Conservation (phyloP, 2,888 invertebrate species). For the Eulithis prunata region DNA sequence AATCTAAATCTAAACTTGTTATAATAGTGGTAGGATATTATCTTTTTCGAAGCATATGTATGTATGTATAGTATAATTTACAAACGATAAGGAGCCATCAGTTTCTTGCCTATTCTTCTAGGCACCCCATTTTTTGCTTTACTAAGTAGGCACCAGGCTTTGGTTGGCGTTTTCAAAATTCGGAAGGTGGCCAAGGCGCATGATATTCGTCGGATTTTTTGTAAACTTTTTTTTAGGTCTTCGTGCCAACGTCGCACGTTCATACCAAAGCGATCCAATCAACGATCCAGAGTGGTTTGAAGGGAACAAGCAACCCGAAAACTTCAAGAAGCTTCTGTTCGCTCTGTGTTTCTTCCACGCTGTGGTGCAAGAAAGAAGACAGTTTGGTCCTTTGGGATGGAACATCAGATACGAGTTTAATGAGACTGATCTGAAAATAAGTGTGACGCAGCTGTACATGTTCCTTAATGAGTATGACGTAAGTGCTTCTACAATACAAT, state of each 20-base stretch:
- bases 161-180: no score
- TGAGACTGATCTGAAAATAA: conserved; percentile 96
- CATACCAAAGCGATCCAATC: conserved; percentile 94
- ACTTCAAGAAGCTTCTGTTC: conserved; percentile 94
- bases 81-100: no score
- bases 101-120: no score
- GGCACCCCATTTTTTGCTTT: no score
- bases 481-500: conserved; percentile 2
- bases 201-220: no score
- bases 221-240: conserved; percentile 66
- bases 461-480: conserved; percentile 87
- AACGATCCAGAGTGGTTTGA: conserved; percentile 95
- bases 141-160: no score
- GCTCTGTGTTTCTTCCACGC: conserved; percentile 98
- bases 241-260: conserved; percentile 92
- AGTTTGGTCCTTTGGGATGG: conserved; percentile 97
- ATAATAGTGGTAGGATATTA: no score
- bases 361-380: conserved; percentile 94
- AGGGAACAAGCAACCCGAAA: conserved; percentile 88
- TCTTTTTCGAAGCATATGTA: no score
- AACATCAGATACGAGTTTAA: conserved; percentile 98
- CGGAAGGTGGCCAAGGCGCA: no score
- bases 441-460: conserved; percentile 94
- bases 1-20: no score
- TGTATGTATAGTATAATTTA: no score